These are phyloP conservation scores for Aulostomus chinensis DNA, from an alignment of 2,797 vertebrate species.

Conservation along the genomic window DNA sequence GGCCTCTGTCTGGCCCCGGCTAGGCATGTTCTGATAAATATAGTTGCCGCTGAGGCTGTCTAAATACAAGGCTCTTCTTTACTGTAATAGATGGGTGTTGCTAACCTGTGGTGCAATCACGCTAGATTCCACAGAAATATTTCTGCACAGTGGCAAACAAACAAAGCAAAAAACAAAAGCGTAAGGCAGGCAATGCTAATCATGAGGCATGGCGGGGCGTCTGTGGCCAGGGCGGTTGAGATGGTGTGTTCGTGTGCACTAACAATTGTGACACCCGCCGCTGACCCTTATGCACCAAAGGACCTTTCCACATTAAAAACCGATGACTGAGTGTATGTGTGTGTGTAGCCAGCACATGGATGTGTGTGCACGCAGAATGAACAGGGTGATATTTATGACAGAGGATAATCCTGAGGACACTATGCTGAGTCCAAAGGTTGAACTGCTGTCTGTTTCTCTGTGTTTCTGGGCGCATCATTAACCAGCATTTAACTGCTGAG, in stretches of 20 bases:
- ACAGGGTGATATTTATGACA: slow-evolving; percentile 80
- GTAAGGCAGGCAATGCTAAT: slow-evolving; percentile 61
- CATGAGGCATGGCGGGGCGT: slow-evolving; percentile 66
- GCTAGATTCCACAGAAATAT: slow-evolving; percentile 80
- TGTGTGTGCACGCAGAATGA: slow-evolving; percentile 57
- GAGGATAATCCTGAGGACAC: slow-evolving; percentile 86
- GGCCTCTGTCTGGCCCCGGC: slow-evolving; percentile 61
- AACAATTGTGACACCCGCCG: slow-evolving; percentile 36
- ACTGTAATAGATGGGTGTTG: slow-evolving; percentile 88
- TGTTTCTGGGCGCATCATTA: slow-evolving; percentile 85
- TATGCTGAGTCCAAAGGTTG: slow-evolving; percentile 86
- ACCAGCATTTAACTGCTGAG: slow-evolving; percentile 79
- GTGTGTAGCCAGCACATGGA: slow-evolving; percentile 11
- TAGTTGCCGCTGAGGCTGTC: slow-evolving; percentile 84
- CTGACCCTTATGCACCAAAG: slow-evolving; percentile 51
- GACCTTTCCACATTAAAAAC: slow-evolving; percentile 31
- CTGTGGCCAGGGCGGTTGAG: slow-evolving; percentile 55
- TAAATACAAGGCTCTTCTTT: slow-evolving; percentile 88
- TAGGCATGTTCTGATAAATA: slow-evolving; percentile 86
- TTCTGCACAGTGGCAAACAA: slow-evolving; percentile 81
- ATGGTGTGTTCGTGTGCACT: slow-evolving; percentile 35
- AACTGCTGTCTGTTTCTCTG: slow-evolving; percentile 79
- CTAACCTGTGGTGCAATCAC: slow-evolving; percentile 89
- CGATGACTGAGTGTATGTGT: neutral
- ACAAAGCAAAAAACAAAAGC: slow-evolving; percentile 81